Conservation (phyloP, 2,888 invertebrate genomes). For the Quadroppia sp. region DNA sequence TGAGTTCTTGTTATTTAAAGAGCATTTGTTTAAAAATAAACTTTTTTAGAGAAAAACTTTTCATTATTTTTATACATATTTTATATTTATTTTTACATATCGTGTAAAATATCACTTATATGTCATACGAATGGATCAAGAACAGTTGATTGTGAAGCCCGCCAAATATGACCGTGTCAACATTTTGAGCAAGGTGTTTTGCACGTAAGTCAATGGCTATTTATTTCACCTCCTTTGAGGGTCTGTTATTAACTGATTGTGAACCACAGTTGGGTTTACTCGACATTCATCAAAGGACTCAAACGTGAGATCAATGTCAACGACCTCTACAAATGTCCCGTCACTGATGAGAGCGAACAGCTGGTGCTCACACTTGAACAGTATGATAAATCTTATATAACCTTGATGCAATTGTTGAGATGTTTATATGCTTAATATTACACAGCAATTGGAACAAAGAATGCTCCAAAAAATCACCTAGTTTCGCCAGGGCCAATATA, state of each 20-base stretch:
- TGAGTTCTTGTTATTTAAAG: too few species aligned
- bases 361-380: conserved; percentile 67
- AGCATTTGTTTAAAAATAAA: too few species aligned
- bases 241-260: too few species aligned
- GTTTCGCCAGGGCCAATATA: conserved; percentile 45
- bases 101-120: too few species aligned
- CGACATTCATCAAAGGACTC: conserved; percentile 70
- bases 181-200: not conserved
- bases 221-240: too few species aligned
- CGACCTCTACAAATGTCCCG: conserved; percentile 69
- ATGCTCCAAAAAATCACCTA: conserved; percentile 45
- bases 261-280: conserved; percentile 77
- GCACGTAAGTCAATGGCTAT: conserved; percentile 43
- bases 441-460: conserved; percentile 47
- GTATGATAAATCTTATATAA: conserved; percentile 54
- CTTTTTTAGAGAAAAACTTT: too few species aligned
- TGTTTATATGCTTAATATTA: not conserved
- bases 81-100: too few species aligned
- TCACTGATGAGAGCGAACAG: conserved; percentile 64
- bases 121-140: not conserved
- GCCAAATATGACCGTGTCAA: not conserved
- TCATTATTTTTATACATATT: too few species aligned
- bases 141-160: not conserved
- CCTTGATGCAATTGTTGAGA: not conserved
- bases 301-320: conserved; percentile 65